Conservation (phyloP, 2,113 vertebrate species). For the Menidia beryllina region DNA sequence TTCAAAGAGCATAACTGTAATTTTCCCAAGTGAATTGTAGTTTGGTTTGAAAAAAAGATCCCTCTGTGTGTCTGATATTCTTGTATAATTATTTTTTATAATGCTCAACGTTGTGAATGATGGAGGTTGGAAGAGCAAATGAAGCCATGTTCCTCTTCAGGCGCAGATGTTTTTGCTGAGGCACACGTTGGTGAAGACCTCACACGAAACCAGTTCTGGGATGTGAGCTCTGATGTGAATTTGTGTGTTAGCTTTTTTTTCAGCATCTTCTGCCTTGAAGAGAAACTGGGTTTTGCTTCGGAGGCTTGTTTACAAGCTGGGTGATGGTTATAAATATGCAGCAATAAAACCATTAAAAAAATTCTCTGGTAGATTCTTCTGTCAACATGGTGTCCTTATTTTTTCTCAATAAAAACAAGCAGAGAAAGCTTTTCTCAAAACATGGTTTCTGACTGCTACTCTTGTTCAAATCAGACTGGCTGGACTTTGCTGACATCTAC, state of each 20-base stretch:
- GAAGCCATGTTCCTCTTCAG: slow-evolving; percentile 35
- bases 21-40: background rate
- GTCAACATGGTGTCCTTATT: background rate
- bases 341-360: slow-evolving; percentile 76
- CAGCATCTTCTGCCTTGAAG: slow-evolving; percentile 73
- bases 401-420: background rate
- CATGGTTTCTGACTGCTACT: background rate
- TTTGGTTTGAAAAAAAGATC: slow-evolving; percentile 3
- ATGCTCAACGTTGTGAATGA: slow-evolving; percentile 24
- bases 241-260: slow-evolving; percentile 69
- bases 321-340: slow-evolving; percentile 62
- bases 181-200: slow-evolving; percentile 89
- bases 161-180: slow-evolving; percentile 59
- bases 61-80: slow-evolving; percentile 39
- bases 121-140: slow-evolving; percentile 11
- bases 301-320: slow-evolving; percentile 29
- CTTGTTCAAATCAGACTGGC: background rate
- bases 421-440: too few species aligned
- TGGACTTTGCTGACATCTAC: slow-evolving; percentile 57
- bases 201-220: slow-evolving; percentile 91
- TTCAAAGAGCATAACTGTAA: background rate
- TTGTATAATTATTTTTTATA: slow-evolving; percentile 57
- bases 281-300: slow-evolving; percentile 63
- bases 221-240: slow-evolving; percentile 90
- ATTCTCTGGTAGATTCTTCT: slow-evolving; percentile 34